These are phyloP conservation scores for Pogonomyrmex californicus DNA, from an alignment of 1,140 invertebrate species.

Conservation along the genomic window DNA sequence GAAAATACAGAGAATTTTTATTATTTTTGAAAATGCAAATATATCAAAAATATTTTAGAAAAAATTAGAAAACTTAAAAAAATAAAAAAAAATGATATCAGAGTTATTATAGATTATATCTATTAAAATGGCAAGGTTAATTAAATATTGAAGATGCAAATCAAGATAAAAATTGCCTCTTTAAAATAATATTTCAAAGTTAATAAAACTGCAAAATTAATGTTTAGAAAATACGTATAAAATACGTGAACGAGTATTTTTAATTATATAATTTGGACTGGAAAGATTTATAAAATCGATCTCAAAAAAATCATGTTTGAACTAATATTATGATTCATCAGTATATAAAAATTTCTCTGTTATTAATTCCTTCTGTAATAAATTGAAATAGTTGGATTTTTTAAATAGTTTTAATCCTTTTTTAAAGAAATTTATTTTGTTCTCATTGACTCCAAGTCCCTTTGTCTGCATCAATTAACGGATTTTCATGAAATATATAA, in stretches of 20 bases:
- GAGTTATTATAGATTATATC: not conserved
- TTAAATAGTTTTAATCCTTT: not conserved
- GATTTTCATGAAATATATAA: constrained; percentile 11
- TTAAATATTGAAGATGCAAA: not conserved
- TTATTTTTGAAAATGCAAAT: not conserved
- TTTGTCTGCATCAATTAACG: not conserved
- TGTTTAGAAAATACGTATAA: not conserved
- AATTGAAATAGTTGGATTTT: constrained; percentile 21
- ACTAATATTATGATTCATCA: not conserved
- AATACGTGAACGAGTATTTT: not conserved
- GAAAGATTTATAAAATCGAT: no score
- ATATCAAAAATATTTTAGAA: not conserved
- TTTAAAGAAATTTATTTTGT: not conserved
- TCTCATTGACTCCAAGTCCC: not conserved
- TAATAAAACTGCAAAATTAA: not conserved
- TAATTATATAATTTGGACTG: not conserved
- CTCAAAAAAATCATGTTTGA: not conserved
- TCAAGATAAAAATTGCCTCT: not conserved
- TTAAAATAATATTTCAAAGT: not conserved
- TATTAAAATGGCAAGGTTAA: not conserved
- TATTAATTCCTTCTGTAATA: not conserved
- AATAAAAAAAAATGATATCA: not conserved
- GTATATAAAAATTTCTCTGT: constrained; percentile 5
- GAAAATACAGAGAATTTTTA: not conserved
- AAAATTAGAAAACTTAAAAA: not conserved